Conservation (phyloP, 2,888 invertebrate species). For the Diaprepes abbreviatus region DNA sequence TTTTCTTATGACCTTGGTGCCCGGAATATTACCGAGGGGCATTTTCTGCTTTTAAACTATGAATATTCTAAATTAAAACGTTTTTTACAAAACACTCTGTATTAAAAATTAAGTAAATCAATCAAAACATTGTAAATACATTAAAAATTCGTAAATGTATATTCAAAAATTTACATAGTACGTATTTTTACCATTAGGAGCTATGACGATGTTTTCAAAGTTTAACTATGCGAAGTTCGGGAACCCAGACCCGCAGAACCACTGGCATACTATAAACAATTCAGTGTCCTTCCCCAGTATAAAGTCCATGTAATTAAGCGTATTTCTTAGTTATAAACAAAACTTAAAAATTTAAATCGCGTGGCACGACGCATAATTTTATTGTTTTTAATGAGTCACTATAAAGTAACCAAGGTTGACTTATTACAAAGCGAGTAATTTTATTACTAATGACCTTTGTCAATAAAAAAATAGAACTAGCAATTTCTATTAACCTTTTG, state of each 20-base stretch:
- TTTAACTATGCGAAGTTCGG: neutral
- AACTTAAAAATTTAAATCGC: neutral
- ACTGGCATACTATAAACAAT: neutral
- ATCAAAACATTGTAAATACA: no score
- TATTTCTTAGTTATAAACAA: neutral
- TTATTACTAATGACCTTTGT: slow-evolving; percentile 2
- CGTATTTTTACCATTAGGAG: no score
- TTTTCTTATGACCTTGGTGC: no score
- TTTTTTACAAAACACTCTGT: no score
- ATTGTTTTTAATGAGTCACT: slow-evolving; percentile 7
- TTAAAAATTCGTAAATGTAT: no score
- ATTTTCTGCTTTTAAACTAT: no score
- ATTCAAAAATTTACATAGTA: no score
- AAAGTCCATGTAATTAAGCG: slow-evolving; percentile 7
- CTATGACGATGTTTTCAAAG: no score
- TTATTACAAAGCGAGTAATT: neutral
- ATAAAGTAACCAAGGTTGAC: slow-evolving; percentile 1
- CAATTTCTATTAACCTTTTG: neutral
- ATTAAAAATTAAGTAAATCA: no score
- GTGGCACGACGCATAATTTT: slow-evolving; percentile 4
- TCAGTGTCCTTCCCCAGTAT: neutral
- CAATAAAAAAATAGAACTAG: neutral
- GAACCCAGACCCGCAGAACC: neutral
- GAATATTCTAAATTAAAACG: no score
- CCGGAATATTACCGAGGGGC: no score